A percentile compares a stretch with the other conserved stretches of the same genome.
These are phyloP conservation scores for Helicoverpa armigera DNA, from an alignment of 1,140 invertebrate species.

Conservation along the genomic window DNA sequence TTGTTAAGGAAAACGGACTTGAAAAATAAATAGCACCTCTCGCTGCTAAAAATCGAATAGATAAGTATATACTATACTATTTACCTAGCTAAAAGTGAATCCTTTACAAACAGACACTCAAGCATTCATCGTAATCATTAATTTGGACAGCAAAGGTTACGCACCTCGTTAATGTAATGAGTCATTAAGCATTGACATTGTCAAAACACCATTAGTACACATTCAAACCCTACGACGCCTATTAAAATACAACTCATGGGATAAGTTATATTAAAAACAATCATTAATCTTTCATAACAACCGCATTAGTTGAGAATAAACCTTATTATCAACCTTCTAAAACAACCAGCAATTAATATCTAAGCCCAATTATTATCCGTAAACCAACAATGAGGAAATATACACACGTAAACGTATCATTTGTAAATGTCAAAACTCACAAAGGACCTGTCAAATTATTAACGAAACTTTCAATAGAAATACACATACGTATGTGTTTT, in stretches of 20 bases:
- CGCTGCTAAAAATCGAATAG: no score
- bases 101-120: no score
- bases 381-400: slow-evolving; percentile 52
- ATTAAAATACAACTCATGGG: background rate
- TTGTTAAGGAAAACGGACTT: no score
- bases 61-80: no score
- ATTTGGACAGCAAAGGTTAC: background rate
- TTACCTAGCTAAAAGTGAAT: no score
- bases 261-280: background rate
- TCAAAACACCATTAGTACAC: background rate
- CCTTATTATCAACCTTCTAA: slow-evolving; percentile 18
- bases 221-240: slow-evolving; percentile 3
- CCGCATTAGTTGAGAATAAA: background rate
- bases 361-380: slow-evolving; percentile 3
- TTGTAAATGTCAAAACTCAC: slow-evolving; percentile 53
- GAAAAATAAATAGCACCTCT: no score
- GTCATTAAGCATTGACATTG: slow-evolving; percentile 21
- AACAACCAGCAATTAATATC: slow-evolving; percentile 13
- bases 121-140: background rate
- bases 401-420: slow-evolving; percentile 41
- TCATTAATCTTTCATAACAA: slow-evolving; percentile 12
- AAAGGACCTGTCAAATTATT: slow-evolving; percentile 42
- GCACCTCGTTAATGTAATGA: background rate
- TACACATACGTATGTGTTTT: slow-evolving; percentile 49
- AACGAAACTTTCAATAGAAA: slow-evolving; percentile 50